A percentile compares a stretch with the other conserved stretches of the same genome.
These are phyloP conservation scores for Parnassius orleans DNA, from an alignment of 2,888 invertebrate genomes.

Conservation along the genomic window DNA sequence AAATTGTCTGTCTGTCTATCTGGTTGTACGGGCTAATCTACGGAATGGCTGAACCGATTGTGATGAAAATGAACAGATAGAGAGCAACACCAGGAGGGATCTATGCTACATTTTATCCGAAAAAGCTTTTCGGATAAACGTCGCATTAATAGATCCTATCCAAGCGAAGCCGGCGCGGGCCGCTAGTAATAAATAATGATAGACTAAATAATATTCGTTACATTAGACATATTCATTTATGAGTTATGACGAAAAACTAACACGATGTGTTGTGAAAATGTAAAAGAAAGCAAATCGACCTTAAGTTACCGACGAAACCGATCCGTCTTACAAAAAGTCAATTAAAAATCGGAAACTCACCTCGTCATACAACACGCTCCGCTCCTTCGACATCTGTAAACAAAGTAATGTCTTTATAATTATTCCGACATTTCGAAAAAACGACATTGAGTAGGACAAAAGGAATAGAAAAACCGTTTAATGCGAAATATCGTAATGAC, in stretches of 20 bases:
- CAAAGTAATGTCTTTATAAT: slow-evolving; percentile 53
- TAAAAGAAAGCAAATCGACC: not conserved
- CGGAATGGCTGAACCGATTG: no score
- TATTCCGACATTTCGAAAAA: slow-evolving; percentile 27
- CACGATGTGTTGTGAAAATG: not conserved
- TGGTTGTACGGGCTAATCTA: no score
- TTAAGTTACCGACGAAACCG: not conserved
- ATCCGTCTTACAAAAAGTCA: slow-evolving; percentile 27
- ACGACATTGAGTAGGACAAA: slow-evolving; percentile 27
- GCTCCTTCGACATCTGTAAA: slow-evolving; percentile 49
- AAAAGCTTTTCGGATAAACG: no score
- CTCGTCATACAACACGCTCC: slow-evolving; percentile 33
- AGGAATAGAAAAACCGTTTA: slow-evolving; percentile 26
- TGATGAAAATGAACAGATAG: no score
- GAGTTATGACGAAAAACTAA: not conserved
- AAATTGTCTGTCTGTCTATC: no score
- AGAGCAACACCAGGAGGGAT: no score
- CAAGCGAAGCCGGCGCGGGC: no score
- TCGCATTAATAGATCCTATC: no score
- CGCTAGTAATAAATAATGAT: no score
- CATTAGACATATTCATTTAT: not conserved
- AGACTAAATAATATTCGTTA: no score
- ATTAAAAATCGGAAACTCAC: slow-evolving; percentile 40
- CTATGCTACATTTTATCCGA: no score
- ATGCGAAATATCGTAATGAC: slow-evolving; percentile 25